These are phyloP conservation scores for Oostethus manadensis DNA, from an alignment of 2,113 vertebrate species.

Conservation along the genomic window DNA sequence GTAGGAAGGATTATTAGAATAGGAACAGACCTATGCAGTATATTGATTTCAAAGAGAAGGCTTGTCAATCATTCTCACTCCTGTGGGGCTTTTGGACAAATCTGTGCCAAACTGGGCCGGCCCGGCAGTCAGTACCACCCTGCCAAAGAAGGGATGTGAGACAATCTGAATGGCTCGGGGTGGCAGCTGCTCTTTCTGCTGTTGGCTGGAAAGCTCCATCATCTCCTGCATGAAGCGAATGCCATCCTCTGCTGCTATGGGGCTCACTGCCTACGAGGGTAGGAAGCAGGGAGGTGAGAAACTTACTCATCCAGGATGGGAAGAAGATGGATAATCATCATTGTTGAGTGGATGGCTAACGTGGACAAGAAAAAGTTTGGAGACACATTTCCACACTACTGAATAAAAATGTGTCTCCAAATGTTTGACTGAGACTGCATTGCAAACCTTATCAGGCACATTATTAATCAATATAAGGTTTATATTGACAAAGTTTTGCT, in stretches of 20 bases:
- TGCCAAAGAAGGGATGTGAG: constrained; percentile 92
- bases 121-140: constrained; percentile 93
- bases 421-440: too few species aligned
- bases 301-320: background rate
- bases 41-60: too few species aligned
- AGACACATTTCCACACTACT: too few species aligned
- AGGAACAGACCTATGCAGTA: too few species aligned
- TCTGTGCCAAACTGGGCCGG: constrained; percentile 95
- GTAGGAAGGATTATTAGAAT: background rate
- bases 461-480: too few species aligned
- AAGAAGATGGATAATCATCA: background rate
- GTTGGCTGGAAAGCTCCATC: constrained; percentile 98
- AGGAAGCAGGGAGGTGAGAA: background rate
- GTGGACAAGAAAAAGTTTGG: too few species aligned
- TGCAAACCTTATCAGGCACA: too few species aligned
- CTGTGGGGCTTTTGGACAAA: constrained; percentile 86
- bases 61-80: constrained; percentile 70
- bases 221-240: constrained; percentile 99
- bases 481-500: too few species aligned
- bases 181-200: constrained; percentile 96
- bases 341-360: background rate
- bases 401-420: too few species aligned
- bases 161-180: constrained; percentile 94
- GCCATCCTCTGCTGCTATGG: constrained; percentile 92
- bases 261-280: constrained; percentile 82